phyloP scores from a whole-genome alignment of 2,888 invertebrate species.

The Tenthredo scrophulariae region DNA sequence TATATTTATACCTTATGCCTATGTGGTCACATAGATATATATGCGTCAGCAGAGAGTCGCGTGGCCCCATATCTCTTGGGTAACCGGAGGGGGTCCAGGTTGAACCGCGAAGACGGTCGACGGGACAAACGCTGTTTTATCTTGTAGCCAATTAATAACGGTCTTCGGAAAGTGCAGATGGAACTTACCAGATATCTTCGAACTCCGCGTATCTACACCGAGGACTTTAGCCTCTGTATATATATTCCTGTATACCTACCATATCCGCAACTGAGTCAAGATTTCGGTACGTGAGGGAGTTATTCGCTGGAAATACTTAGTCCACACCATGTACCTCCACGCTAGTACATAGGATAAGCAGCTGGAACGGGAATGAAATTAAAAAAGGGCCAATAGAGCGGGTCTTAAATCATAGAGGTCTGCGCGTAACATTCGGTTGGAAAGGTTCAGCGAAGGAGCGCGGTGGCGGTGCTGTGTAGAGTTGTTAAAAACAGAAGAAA shows the following conservation, averaged over 20 bases:
- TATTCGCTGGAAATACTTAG: background rate
- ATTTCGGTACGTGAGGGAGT: background rate
- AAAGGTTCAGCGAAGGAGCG: conserved; percentile 26
- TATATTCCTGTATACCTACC: background rate
- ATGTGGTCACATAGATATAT: conserved; percentile 9
- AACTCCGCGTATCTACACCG: background rate
- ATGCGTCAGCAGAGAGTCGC: conserved; percentile 63
- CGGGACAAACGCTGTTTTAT: conserved; percentile 76
- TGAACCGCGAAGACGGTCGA: conserved; percentile 68
- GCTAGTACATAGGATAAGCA: background rate
- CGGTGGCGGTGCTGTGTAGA: conserved; percentile 12
- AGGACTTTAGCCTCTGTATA: conserved; percentile 18
- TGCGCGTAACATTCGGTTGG: conserved; percentile 15
- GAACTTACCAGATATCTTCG: conserved; percentile 47
- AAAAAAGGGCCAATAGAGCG: conserved; percentile 35
- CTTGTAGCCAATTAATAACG: conserved; percentile 77
- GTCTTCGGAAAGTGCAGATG: conserved; percentile 59
- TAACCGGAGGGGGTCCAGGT: conserved; percentile 72
- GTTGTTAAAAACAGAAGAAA: conserved; percentile 7
- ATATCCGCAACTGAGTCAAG: background rate
- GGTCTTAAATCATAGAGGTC: conserved; percentile 47
- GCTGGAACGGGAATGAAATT: conserved; percentile 25
- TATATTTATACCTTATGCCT: background rate
- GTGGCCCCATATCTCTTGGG: conserved; percentile 75
- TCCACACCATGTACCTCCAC: background rate